These are phyloP conservation scores for Caranx melampygus DNA, from an alignment of 2,113 vertebrate species.

Conservation along the genomic window DNA sequence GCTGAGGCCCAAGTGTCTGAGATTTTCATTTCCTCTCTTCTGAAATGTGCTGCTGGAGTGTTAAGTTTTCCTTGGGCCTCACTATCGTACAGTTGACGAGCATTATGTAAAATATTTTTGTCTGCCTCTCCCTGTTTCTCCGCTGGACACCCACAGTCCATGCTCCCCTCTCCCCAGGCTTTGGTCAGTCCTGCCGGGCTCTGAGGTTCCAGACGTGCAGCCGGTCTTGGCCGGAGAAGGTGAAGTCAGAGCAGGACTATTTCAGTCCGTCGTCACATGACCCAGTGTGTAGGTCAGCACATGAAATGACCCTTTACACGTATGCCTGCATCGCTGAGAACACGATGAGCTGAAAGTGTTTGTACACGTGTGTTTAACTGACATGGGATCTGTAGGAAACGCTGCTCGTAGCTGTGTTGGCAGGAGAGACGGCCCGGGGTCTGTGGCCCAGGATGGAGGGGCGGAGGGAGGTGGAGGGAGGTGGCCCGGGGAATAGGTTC, in stretches of 20 bases:
- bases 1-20: not conserved
- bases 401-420: slow-evolving; percentile 20
- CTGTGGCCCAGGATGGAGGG: slow-evolving; percentile 15
- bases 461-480: not conserved
- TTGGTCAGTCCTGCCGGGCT: slow-evolving; percentile 28
- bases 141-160: slow-evolving; percentile 21
- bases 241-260: slow-evolving; percentile 6
- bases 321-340: not conserved
- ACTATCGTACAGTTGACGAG: not conserved
- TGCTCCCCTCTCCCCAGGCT: slow-evolving; percentile 25
- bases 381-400: slow-evolving; percentile 20
- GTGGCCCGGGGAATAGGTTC: not conserved
- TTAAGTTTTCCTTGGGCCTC: not conserved
- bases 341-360: slow-evolving; percentile 19
- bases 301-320: slow-evolving; percentile 10
- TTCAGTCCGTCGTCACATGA: slow-evolving; percentile 26
- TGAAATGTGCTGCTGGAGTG: not conserved
- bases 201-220: slow-evolving; percentile 29
- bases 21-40: not conserved
- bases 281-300: slow-evolving; percentile 19
- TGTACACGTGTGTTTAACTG: slow-evolving; percentile 23
- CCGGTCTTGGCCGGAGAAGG: slow-evolving; percentile 44
- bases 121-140: not conserved
- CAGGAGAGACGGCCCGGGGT: slow-evolving; percentile 10
- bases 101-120: not conserved